Evolutionary conservation across 1,140 invertebrate species (phyloP).

Genomic region (Andricus grossulariae): DNA sequence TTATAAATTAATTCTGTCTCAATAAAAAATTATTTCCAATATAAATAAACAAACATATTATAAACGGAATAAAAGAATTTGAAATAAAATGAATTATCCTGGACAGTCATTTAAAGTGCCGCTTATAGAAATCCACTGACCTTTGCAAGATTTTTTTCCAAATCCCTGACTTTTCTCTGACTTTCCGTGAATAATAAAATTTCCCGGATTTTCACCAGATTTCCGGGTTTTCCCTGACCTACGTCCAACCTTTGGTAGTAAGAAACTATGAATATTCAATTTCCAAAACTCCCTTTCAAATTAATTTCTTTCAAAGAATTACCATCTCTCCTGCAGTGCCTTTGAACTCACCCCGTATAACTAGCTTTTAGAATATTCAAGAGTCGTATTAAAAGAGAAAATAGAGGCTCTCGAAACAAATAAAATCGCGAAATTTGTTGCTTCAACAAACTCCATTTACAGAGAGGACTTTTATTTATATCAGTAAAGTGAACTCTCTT

Average conservation of each 20-base stretch:
- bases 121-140: too few species aligned
- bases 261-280: slow-evolving; percentile 21
- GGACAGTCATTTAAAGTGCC: too few species aligned
- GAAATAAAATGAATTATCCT: too few species aligned
- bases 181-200: too few species aligned
- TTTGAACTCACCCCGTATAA: not conserved
- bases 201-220: too few species aligned
- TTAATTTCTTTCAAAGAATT: slow-evolving; percentile 9
- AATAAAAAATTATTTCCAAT: too few species aligned
- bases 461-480: not conserved
- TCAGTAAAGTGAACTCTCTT: slow-evolving; percentile 7
- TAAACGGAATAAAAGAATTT: too few species aligned
- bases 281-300: slow-evolving; percentile 11
- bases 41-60: too few species aligned
- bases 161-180: too few species aligned
- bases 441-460: slow-evolving; percentile 15
- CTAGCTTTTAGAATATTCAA: slow-evolving; percentile 19
- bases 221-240: too few species aligned
- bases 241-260: not conserved
- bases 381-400: not conserved
- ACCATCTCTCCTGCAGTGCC: not conserved
- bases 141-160: too few species aligned
- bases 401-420: slow-evolving; percentile 8
- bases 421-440: slow-evolving; percentile 26
- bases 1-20: too few species aligned